Evolutionary conservation across 2,888 invertebrate species (phyloP).

Genomic region (Drosophila kanekoi): DNA sequence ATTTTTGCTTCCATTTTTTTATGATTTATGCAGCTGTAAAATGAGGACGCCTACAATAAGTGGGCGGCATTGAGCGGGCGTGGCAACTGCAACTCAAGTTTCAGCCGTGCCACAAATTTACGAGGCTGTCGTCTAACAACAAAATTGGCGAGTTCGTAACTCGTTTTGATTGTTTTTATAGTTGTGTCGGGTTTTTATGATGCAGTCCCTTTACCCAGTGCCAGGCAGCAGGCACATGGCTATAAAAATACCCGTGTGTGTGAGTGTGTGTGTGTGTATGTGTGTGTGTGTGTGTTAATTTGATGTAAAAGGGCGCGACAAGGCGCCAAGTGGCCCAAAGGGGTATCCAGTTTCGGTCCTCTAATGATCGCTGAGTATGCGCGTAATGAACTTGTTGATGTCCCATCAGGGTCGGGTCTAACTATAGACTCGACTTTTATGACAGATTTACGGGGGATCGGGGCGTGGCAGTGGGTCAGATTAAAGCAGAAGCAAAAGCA

Average conservation of each 20-base stretch:
- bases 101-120: constrained; percentile 66
- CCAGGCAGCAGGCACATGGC: constrained; percentile 37
- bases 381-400: constrained; percentile 33
- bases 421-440: constrained; percentile 9
- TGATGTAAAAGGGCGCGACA: constrained; percentile 71
- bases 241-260: constrained; percentile 73
- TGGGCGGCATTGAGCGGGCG: constrained; percentile 31
- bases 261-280: constrained; percentile 42
- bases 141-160: constrained; percentile 69
- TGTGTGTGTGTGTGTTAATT: constrained; percentile 74
- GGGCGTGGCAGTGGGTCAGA: background rate
- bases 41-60: constrained; percentile 50
- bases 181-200: constrained; percentile 69
- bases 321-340: constrained; percentile 50
- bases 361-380: constrained; percentile 55
- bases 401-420: background rate
- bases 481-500: background rate
- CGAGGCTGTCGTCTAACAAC: constrained; percentile 36
- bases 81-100: constrained; percentile 56
- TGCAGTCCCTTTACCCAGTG: constrained; percentile 8
- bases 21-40: constrained; percentile 75
- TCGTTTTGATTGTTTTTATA: constrained; percentile 78
- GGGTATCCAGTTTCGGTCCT: constrained; percentile 24
- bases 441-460: background rate
- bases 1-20: constrained; percentile 38